A percentile compares a stretch with the other conserved stretches of the same genome.
Evolutionary conservation across 1,140 invertebrate genomes (phyloP).

Genomic region (Euglossa dilemma): DNA sequence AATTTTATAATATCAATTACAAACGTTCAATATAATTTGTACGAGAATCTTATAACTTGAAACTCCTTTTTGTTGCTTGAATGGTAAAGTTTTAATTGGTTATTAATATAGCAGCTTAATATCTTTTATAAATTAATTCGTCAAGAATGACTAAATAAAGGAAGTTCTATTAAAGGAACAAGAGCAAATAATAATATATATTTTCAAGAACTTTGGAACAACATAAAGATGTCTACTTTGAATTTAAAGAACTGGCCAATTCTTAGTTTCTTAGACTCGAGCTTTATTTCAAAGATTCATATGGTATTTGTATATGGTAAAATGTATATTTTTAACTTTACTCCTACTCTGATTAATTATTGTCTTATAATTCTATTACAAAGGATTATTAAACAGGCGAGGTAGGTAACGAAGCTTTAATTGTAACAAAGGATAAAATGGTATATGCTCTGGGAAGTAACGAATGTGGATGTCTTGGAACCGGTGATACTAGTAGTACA

Average conservation of each 20-base stretch:
- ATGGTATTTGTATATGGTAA: slow-evolving; percentile 38
- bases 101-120: no score
- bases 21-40: neutral
- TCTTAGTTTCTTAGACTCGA: slow-evolving; percentile 83
- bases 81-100: no score
- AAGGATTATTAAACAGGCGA: slow-evolving; percentile 72
- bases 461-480: slow-evolving; percentile 85
- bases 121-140: no score
- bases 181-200: no score
- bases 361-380: no score
- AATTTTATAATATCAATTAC: no score
- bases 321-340: neutral
- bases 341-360: neutral
- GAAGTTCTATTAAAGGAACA: neutral
- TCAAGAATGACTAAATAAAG: neutral
- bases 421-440: slow-evolving; percentile 85
- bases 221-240: slow-evolving; percentile 66
- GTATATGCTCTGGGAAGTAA: slow-evolving; percentile 86
- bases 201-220: neutral
- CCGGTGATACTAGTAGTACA: slow-evolving; percentile 84
- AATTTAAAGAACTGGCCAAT: slow-evolving; percentile 86
- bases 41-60: neutral
- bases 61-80: no score
- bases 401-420: slow-evolving; percentile 86
- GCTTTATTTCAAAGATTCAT: neutral